phyloP scores from a whole-genome alignment of 2,113 vertebrate genomes.

The Zosterops hypoxanthus region DNA sequence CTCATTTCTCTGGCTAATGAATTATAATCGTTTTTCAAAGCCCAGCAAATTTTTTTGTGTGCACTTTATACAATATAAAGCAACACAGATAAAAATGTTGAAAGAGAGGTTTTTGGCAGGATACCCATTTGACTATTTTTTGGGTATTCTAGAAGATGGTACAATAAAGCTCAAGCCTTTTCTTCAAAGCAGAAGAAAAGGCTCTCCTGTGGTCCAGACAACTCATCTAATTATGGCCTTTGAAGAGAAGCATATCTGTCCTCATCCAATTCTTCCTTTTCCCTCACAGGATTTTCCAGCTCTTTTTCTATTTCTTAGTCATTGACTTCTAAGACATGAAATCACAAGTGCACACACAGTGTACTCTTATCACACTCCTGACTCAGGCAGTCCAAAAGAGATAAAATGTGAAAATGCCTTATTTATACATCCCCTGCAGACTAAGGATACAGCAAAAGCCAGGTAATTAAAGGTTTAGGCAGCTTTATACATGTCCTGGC shows the following conservation, averaged over 20 bases:
- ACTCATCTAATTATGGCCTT: not conserved
- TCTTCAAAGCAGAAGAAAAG: not conserved
- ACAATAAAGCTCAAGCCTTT: not conserved
- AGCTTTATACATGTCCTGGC: not conserved
- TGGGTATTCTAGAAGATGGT: not conserved
- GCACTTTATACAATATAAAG: not conserved
- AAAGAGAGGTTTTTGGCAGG: not conserved
- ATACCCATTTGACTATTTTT: not conserved
- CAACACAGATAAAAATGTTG: not conserved
- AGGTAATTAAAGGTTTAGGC: conserved; percentile 34
- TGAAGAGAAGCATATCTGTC: not conserved
- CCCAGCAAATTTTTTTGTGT: not conserved
- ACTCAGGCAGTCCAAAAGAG: not conserved
- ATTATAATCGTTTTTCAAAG: not conserved
- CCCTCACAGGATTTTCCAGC: not conserved
- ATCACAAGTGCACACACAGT: not conserved
- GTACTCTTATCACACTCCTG: not conserved
- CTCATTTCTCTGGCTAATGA: not conserved
- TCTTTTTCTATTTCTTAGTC: not conserved
- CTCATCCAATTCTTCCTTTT: not conserved
- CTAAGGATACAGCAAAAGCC: not conserved
- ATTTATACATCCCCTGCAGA: not conserved
- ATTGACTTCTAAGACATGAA: not conserved
- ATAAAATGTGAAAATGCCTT: conserved; percentile 9
- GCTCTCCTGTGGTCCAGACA: not conserved